Conservation (phyloP, 2,797 vertebrate genomes). For the Hafferia zeledoni region DNA sequence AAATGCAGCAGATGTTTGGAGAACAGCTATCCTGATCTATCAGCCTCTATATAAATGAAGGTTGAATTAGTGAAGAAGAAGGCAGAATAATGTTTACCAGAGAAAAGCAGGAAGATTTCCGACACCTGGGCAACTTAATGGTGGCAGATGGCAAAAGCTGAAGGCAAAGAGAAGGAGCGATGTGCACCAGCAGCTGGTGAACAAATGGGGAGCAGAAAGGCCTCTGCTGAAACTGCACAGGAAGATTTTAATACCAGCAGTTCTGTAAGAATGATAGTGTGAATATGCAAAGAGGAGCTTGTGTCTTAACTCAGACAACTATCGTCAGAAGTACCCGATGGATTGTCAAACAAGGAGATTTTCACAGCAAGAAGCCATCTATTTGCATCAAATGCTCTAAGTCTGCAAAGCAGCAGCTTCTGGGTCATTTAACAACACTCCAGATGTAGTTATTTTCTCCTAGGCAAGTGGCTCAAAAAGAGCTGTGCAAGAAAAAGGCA, state of each 20-base stretch:
- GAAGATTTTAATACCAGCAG: not conserved
- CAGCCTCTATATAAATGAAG: constrained; percentile 52
- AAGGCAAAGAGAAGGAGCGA: constrained; percentile 7
- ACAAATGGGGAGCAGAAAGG: constrained; percentile 23
- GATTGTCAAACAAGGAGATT: constrained; percentile 41
- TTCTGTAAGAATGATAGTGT: not conserved
- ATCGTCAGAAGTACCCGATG: not conserved
- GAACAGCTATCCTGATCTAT: constrained; percentile 44
- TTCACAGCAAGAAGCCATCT: constrained; percentile 47
- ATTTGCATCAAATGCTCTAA: constrained; percentile 65
- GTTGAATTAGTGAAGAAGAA: not conserved
- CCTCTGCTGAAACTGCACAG: not conserved
- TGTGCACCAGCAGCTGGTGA: constrained; percentile 26
- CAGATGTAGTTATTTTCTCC: constrained; percentile 60
- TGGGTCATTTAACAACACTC: constrained; percentile 69
- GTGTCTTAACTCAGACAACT: constrained; percentile 37
- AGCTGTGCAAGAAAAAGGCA: constrained; percentile 24
- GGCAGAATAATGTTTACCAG: constrained; percentile 42
- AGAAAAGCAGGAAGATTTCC: constrained; percentile 36
- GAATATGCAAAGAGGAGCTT: constrained; percentile 15
- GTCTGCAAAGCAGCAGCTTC: constrained; percentile 55
- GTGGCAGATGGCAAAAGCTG: constrained; percentile 63
- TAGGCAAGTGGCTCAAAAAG: constrained; percentile 32
- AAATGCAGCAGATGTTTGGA: constrained; percentile 55
- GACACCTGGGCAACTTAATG: constrained; percentile 50